Evolutionary conservation across 2,797 vertebrate genomes (phyloP).

Genomic region (Acanthis flammea): DNA sequence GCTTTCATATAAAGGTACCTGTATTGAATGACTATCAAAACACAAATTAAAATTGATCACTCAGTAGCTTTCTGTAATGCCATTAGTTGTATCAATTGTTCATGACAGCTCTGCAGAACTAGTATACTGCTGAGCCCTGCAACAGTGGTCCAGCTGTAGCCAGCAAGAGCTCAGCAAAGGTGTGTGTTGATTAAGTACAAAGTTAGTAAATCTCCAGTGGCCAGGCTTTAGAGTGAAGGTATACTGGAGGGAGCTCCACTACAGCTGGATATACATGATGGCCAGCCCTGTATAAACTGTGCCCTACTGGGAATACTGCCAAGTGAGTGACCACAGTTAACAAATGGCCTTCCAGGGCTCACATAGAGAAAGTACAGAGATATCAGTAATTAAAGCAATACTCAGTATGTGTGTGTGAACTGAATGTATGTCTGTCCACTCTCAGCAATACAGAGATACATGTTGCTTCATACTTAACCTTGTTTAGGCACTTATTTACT

Average conservation of each 20-base stretch:
- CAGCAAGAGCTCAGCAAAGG: background rate
- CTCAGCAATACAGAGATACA: background rate
- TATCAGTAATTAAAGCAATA: background rate
- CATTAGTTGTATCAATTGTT: background rate
- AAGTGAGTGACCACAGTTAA: background rate
- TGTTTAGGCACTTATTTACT: background rate
- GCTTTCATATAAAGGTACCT: background rate
- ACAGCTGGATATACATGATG: background rate
- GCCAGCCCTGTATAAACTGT: background rate
- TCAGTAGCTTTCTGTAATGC: background rate
- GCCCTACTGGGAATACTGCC: background rate
- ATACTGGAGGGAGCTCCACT: background rate
- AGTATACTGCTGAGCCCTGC: background rate
- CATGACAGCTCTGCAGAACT: background rate
- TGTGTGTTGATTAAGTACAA: background rate
- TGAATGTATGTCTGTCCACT: background rate
- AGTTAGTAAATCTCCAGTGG: background rate
- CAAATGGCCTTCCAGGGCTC: background rate
- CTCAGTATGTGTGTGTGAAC: background rate
- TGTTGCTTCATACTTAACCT: background rate
- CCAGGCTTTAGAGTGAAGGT: background rate
- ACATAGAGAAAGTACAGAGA: background rate
- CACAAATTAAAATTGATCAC: background rate
- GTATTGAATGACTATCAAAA: background rate
- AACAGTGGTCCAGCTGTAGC: background rate